A percentile compares a stretch with the other conserved stretches of the same genome.
phyloP scores from a whole-genome alignment of 2,888 invertebrate species.

The Nyleta sp. region DNA sequence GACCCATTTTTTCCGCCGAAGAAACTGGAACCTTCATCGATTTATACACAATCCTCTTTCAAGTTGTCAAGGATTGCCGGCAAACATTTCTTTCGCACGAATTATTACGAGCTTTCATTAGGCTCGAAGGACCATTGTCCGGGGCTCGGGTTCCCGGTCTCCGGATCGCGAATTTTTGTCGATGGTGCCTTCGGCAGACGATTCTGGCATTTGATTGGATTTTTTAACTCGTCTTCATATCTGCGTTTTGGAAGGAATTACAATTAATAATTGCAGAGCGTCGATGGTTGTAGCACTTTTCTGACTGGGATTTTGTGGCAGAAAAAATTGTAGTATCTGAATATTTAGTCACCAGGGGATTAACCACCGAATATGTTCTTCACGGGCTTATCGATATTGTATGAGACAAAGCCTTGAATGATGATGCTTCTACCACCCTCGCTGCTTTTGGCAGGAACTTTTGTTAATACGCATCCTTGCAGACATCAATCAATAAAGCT shows the following conservation, averaged over 20 bases:
- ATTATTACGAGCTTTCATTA: constrained; percentile 52
- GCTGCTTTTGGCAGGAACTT: constrained; percentile 14
- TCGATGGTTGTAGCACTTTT: too few species aligned
- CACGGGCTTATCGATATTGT: constrained; percentile 29
- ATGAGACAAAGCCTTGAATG: constrained; percentile 29
- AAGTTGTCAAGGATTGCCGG: constrained; percentile 21
- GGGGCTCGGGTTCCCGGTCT: background rate
- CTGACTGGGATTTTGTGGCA: too few species aligned
- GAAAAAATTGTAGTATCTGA: background rate
- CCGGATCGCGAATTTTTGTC: constrained; percentile 1
- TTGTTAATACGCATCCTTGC: constrained; percentile 16
- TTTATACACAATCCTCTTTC: constrained; percentile 61
- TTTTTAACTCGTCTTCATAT: too few species aligned
- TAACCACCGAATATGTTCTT: constrained; percentile 1
- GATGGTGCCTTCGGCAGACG: too few species aligned
- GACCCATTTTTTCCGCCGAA: constrained; percentile 62
- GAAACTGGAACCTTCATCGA: constrained; percentile 56
- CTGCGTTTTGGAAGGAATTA: too few species aligned
- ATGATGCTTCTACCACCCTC: constrained; percentile 28
- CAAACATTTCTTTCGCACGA: constrained; percentile 55
- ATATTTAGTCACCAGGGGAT: background rate
- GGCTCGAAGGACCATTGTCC: constrained; percentile 8
- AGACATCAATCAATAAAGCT: constrained; percentile 32
- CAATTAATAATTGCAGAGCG: too few species aligned
- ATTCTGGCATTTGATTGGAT: too few species aligned